These are phyloP conservation scores for Plecotus auritus DNA, from an alignment of 2,113 vertebrate genomes.

Conservation along the genomic window DNA sequence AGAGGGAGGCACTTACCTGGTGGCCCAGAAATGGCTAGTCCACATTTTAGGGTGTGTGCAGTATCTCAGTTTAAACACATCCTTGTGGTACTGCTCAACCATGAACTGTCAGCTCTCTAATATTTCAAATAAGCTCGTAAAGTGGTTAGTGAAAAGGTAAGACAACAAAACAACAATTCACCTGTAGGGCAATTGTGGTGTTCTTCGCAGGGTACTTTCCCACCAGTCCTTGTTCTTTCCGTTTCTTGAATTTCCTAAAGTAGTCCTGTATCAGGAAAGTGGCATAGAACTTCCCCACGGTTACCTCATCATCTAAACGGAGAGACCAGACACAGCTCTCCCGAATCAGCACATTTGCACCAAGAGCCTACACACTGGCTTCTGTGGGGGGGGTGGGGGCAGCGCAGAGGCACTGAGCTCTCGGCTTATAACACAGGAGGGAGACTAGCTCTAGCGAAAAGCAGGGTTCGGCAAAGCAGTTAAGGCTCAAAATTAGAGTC, in stretches of 20 bases:
- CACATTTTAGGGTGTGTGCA: slow-evolving; percentile 71
- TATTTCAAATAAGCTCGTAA: slow-evolving; percentile 80
- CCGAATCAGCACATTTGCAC: slow-evolving; percentile 89
- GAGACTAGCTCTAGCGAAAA: slow-evolving; percentile 71
- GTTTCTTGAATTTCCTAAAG: slow-evolving; percentile 99
- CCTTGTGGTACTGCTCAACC: slow-evolving; percentile 78
- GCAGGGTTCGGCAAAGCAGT: slow-evolving; percentile 80
- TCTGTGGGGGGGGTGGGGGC: slow-evolving; percentile 62
- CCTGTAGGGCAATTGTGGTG: slow-evolving; percentile 97
- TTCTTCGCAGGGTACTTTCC: slow-evolving; percentile 95
- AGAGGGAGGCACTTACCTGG: slow-evolving; percentile 80
- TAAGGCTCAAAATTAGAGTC: slow-evolving; percentile 63
- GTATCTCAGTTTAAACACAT: slow-evolving; percentile 80
- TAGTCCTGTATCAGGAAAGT: slow-evolving; percentile 99
- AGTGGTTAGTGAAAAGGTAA: slow-evolving; percentile 77
- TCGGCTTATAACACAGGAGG: slow-evolving; percentile 15
- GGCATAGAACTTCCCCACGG: slow-evolving; percentile 99
- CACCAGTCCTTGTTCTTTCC: slow-evolving; percentile 99
- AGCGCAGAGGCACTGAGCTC: slow-evolving; percentile 31
- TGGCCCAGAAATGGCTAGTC: slow-evolving; percentile 69
- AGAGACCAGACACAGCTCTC: slow-evolving; percentile 99
- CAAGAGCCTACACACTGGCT: slow-evolving; percentile 79
- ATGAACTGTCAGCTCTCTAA: slow-evolving; percentile 81
- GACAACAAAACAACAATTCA: slow-evolving; percentile 83
- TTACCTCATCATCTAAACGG: slow-evolving; percentile 99